Percentiles rank a stretch among this genome's conserved stretches.
phyloP scores from a whole-genome alignment of 2,888 invertebrate genomes.

The Troides helena region DNA sequence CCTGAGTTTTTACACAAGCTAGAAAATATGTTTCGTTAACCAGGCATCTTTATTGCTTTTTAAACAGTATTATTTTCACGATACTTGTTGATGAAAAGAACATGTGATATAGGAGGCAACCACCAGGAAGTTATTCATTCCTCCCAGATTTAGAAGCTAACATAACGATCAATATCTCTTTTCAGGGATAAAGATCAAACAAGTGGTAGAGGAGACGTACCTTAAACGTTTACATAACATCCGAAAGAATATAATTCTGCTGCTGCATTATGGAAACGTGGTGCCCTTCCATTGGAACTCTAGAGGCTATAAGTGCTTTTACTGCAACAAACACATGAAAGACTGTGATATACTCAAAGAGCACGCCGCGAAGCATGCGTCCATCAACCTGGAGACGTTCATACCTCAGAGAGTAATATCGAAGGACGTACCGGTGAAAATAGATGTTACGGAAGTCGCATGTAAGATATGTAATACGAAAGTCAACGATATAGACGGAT shows the following conservation, averaged over 20 bases:
- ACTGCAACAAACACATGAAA: conserved; percentile 54
- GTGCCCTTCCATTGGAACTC: conserved; percentile 64
- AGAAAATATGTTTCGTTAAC: too few relatives aligned
- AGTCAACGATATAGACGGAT: conserved; percentile 45
- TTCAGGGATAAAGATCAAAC: conserved; percentile 50
- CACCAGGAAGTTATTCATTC: background rate
- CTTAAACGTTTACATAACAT: conserved; percentile 50
- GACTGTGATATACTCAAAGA: conserved; percentile 52
- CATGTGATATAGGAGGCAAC: too few relatives aligned
- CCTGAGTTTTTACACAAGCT: too few relatives aligned
- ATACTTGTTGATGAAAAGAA: too few relatives aligned
- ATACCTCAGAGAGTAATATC: conserved; percentile 52
- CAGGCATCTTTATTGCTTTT: too few relatives aligned
- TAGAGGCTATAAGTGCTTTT: conserved; percentile 61
- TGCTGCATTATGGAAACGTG: conserved; percentile 57
- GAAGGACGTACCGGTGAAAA: conserved; percentile 63
- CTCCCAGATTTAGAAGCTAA: background rate
- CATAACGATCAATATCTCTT: conserved; percentile 47
- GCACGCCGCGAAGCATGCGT: conserved; percentile 50
- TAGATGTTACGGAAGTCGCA: conserved; percentile 52
- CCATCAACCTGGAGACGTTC: conserved; percentile 46
- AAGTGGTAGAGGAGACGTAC: conserved; percentile 42
- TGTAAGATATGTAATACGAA: conserved; percentile 51
- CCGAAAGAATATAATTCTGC: conserved; percentile 50
- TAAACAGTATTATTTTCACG: too few relatives aligned